Base-by-base conservation (phyloP, 2,113 vertebrate genomes). In the Gasterosteus nipponicus region DNA sequence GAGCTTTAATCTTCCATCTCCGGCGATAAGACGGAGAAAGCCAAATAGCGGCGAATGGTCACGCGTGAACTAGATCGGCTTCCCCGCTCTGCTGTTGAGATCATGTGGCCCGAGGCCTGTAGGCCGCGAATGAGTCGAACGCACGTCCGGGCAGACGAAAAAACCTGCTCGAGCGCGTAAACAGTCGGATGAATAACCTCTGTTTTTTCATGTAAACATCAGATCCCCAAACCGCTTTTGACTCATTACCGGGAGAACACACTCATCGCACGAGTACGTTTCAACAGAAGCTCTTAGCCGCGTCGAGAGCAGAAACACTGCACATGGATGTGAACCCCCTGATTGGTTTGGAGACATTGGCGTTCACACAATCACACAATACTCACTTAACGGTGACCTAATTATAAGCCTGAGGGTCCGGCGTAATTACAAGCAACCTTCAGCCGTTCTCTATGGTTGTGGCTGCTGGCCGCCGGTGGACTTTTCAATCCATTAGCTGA, bases 401-500 rank as follows among this genome's bases (percentile, higher is more conserved):
- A 92, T 94, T 89, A 89, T 89, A 89, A 81, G 87, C 89, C 81
- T 35, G 51, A 61, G 89, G 83, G 83, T 83, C 81, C 81, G 70
- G 74, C 87, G 84, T 91, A 93, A 92, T 93, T 92, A 91, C 87
- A 83, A 68, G 85, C 80, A 87, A 91, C 90, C 91, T 92, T 92
- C 83, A 89, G 76, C 78, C 82, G 82, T 53, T 85, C 86, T 73
- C 81, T 53, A 85, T 91, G 91, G 89, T 92, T 87, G 51, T 81
- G 82, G 84, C 79, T 78, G 83, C 89, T 85, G 63, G 69, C 81
- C 73, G 82, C 75, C 78, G 73, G 65, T 81, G 75, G 85, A 89
- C 41, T 74, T 67, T 42, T 38, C 56, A 41, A 26, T 70, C 57
- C 69, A 78, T 90, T 86, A 81, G 65, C 82, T 46, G 15, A 56